A percentile compares a stretch with the other conserved stretches of the same genome.
phyloP scores from a whole-genome alignment of 2,797 vertebrate genomes.

The Ctenochaetus hawaiiensis region DNA sequence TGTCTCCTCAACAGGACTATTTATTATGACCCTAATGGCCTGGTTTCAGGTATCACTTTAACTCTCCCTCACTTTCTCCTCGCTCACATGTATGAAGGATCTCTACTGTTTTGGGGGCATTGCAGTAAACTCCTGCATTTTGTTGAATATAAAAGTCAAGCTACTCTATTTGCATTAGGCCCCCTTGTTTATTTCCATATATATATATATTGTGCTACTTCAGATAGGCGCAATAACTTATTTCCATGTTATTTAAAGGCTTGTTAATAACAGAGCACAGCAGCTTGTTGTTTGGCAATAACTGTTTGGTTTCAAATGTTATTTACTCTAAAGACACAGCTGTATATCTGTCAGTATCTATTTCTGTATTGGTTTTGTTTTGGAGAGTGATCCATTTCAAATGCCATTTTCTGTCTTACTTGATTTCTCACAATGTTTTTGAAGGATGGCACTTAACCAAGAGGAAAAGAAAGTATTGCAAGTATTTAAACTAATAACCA shows the following conservation, averaged over 20 bases:
- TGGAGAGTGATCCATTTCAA: slow-evolving; percentile 33
- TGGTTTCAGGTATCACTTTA: slow-evolving; percentile 61
- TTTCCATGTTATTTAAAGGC: slow-evolving; percentile 44
- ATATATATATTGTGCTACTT: not conserved
- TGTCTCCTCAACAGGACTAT: slow-evolving; percentile 46
- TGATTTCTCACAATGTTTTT: slow-evolving; percentile 35
- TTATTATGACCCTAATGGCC: slow-evolving; percentile 54
- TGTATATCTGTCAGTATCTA: slow-evolving; percentile 40
- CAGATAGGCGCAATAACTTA: slow-evolving; percentile 36
- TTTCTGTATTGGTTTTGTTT: slow-evolving; percentile 38
- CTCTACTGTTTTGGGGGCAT: slow-evolving; percentile 4
- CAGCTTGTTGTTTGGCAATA: slow-evolving; percentile 42
- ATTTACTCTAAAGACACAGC: slow-evolving; percentile 46
- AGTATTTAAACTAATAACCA: slow-evolving; percentile 54
- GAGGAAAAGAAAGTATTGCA: not conserved
- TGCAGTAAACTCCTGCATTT: slow-evolving; percentile 15
- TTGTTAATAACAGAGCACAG: slow-evolving; percentile 61
- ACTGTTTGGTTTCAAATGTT: slow-evolving; percentile 41
- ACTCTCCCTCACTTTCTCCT: slow-evolving; percentile 17
- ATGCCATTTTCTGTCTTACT: slow-evolving; percentile 15
- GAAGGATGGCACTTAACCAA: slow-evolving; percentile 40
- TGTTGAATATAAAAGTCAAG: slow-evolving; percentile 19
- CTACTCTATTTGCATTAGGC: slow-evolving; percentile 3
- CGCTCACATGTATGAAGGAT: slow-evolving; percentile 15
- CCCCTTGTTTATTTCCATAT: slow-evolving; percentile 33